Base-by-base conservation (phyloP, 2,797 vertebrate genomes). In the Tarsius wallacei region DNA sequence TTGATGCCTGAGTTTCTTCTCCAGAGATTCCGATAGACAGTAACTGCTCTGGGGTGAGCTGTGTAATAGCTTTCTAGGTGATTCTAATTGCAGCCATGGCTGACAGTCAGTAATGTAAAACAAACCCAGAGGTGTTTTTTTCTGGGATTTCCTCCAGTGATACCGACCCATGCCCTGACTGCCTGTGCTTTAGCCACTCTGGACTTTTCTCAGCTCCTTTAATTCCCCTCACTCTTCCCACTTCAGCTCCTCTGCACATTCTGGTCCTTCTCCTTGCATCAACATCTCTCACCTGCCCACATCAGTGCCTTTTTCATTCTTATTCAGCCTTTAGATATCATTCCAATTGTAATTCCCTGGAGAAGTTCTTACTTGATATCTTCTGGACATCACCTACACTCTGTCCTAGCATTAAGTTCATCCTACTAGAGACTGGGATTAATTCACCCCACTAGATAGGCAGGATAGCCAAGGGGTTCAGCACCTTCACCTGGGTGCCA, bases 41-140 rank as follows among this genome's bases (percentile, higher is more conserved):
- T 33, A 70, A 61, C 33, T 64, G 13, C 10, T 61, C 74, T n/a
- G 26, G 21, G 61, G 15, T 86, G 66, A 94, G 13, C 4, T 33
- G 0, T 51, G 21, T 55, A 22, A 93, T 81, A 89, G 11, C 36
- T 53, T 63, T 22, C 49, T 31, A 22, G 28, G n/a, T 55, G 57
- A 85, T 93, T 91, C 82, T 91, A 55, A 63, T 33, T 97, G 36
- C 31, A 89, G 24, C 57, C 68, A 77, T 66, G 2, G 9, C 53
- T 77, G n/a, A 76, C 11, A 42, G 57, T 7, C 68, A 59, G 1
- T 49, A 24, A 61, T 16, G 9, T 55, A 92, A 81, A 87, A 5
- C 6, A n/a, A 33, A 47, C 2, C 0, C 24, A 49, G 24, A 77
- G 64, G 70, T 2, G 64, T 2, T 12, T 42, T 73, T 73, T 90